Evolutionary conservation across 2,888 invertebrate species (phyloP), one percentile per base, ranked within the genome.

Genomic region (Tubulanus polymorphus): DNA sequence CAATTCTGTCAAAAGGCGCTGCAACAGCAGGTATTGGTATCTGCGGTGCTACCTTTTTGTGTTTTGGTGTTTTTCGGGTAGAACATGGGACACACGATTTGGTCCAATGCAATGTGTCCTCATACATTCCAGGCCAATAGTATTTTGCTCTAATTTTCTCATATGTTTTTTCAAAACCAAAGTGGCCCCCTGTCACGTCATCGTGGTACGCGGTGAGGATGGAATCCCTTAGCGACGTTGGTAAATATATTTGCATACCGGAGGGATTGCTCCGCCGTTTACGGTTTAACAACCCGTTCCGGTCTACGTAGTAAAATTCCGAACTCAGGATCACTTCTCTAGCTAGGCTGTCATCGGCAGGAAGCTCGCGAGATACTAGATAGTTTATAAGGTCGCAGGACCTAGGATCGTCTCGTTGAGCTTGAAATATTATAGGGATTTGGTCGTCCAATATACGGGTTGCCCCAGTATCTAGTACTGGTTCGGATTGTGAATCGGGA

Each of bases 121-220:
- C 12, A 23, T 15, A 32, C 25, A 62, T 30, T 2, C 27, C 28
- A n/a, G 54, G 48, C 56, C 61, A 59, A 46, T 30, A 62, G 25
- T 58, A 62, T 56, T 62, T 55, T 5, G 28, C 12, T n/a, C 46
- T 12, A 20, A 59, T 26, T 12, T 46, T 46, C 2, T 56, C 37
- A 47, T 49, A 48, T 5, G 59, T 62, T 35, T 62, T 59, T n/a
- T 50, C 56, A n/a, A 60, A 26, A 3, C 61, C 62, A 3, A 59
- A 37, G 30, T 62, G 61, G 46, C 56, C 55, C 30, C 48, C 47
- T 29, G 59, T 37, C 1, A 51, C 53, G 26, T 27, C 37, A n/a
- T 60, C 59, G 49, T 60, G 61, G n/a, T 51, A 56, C 15, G 55
- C n/a, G 25, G 41, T 48, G n/a, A 61, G 18, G 23, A 60, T 41